These are phyloP conservation scores for Dendrolimus houi DNA, from an alignment of 2,888 invertebrate species.

Conservation along the genomic window DNA sequence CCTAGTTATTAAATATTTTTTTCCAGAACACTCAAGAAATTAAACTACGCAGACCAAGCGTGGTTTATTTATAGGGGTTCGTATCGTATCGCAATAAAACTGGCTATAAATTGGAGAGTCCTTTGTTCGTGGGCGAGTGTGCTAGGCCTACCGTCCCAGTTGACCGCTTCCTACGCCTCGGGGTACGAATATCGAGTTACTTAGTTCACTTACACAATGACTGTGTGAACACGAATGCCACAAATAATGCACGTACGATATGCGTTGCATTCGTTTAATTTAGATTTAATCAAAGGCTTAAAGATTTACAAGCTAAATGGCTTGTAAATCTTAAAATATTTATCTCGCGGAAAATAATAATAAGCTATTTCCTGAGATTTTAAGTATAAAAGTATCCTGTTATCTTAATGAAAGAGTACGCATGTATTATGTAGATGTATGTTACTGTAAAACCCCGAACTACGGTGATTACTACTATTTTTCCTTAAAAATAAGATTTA, in stretches of 20 bases:
- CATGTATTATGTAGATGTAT: too few species aligned
- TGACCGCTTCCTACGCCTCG: slow-evolving; percentile 59
- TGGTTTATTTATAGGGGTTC: slow-evolving; percentile 8
- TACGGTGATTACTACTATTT: too few species aligned
- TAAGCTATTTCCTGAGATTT: too few species aligned
- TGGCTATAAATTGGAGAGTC: slow-evolving; percentile 17
- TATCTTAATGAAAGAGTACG: too few species aligned
- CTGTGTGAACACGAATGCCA: slow-evolving; percentile 27
- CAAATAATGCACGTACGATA: slow-evolving; percentile 12
- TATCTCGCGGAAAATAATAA: not conserved
- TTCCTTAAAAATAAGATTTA: too few species aligned
- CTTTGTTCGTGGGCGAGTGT: slow-evolving; percentile 22
- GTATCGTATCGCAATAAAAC: slow-evolving; percentile 20
- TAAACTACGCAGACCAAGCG: not conserved
- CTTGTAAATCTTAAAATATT: slow-evolving; percentile 1
- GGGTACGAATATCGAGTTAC: slow-evolving; percentile 40
- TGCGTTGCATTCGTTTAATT: not conserved
- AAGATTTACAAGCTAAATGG: not conserved
- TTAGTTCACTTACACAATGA: slow-evolving; percentile 28
- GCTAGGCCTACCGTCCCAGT: slow-evolving; percentile 38
- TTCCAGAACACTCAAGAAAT: not conserved
- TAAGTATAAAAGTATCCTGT: too few species aligned
- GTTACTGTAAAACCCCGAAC: too few species aligned
- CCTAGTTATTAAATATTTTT: too few species aligned
- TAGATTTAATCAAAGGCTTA: too few species aligned